phyloP scores from a whole-genome alignment of 1,140 invertebrate species.

The Fopius arisanus region DNA sequence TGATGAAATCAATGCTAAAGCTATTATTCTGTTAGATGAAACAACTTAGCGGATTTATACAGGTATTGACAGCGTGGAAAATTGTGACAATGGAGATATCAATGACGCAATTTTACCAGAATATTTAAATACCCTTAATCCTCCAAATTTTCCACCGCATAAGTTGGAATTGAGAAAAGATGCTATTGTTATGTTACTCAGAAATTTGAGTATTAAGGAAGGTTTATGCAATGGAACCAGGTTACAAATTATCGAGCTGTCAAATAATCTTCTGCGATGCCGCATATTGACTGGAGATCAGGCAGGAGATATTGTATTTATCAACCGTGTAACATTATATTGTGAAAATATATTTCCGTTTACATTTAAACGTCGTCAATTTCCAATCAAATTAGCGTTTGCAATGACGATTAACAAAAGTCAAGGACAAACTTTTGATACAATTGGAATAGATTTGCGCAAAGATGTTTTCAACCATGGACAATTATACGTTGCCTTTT shows the following conservation, averaged over 20 bases:
- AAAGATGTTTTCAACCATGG: conserved; percentile 49
- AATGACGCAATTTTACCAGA: conserved; percentile 29
- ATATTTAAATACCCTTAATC: conserved; percentile 38
- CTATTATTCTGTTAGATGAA: conserved; percentile 23
- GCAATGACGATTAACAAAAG: conserved; percentile 19
- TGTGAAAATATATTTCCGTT: conserved; percentile 12
- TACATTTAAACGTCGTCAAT: neutral
- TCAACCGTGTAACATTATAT: conserved; percentile 19
- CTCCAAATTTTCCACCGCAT: conserved; percentile 25
- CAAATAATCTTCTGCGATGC: conserved; percentile 35
- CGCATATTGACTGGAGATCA: conserved; percentile 36
- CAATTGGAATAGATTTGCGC: conserved; percentile 46
- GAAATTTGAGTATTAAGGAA: too few species aligned
- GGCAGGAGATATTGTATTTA: conserved; percentile 28
- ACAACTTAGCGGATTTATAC: conserved; percentile 15
- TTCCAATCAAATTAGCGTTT: neutral
- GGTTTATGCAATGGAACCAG: conserved; percentile 30
- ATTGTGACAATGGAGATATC: conserved; percentile 19
- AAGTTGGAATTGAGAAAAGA: neutral
- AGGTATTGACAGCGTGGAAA: conserved; percentile 20
- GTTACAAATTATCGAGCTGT: conserved; percentile 28
- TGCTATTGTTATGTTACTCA: neutral
- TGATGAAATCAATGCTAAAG: conserved; percentile 38
- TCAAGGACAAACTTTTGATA: too few species aligned
- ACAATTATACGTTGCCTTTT: conserved; percentile 23